Conservation (phyloP, 2,113 vertebrate species). For the Sorex fumeus region DNA sequence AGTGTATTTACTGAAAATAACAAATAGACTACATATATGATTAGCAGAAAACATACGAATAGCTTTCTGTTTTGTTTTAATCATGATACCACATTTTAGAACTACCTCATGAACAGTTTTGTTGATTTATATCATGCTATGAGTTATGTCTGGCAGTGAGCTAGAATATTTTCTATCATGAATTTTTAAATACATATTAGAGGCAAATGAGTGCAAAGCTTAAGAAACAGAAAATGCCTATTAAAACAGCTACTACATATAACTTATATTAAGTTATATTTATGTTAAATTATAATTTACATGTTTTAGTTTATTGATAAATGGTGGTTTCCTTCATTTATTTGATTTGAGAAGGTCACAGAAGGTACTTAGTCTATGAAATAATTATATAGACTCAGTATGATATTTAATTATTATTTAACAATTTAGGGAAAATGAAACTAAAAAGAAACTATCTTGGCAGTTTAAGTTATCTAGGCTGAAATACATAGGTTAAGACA, state of each 20-base stretch:
- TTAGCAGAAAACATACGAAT: slow-evolving; percentile 25
- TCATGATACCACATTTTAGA: background rate
- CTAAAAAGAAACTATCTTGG: background rate
- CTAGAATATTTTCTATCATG: background rate
- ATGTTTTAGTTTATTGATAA: slow-evolving; percentile 38
- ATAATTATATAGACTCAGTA: slow-evolving; percentile 9
- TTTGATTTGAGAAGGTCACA: slow-evolving; percentile 23
- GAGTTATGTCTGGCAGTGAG: background rate
- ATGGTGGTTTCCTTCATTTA: slow-evolving; percentile 57
- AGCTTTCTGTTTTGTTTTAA: slow-evolving; percentile 50
- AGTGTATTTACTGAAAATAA: slow-evolving; percentile 26
- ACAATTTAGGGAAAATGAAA: slow-evolving; percentile 32
- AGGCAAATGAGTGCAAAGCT: slow-evolving; percentile 38
- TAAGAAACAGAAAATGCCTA: slow-evolving; percentile 41
- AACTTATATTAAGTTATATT: background rate
- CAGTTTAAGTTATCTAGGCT: background rate
- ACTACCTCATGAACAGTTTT: background rate
- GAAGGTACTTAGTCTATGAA: slow-evolving; percentile 25
- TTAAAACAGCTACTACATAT: slow-evolving; percentile 35
- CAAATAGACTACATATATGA: background rate
- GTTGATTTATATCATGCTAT: slow-evolving; percentile 31
- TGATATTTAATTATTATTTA: background rate
- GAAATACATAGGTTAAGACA: too few relatives aligned
- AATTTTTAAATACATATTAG: slow-evolving; percentile 49
- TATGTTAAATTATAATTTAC: slow-evolving; percentile 31